Evolutionary conservation across 1,140 invertebrate genomes (phyloP), one percentile per base, ranked within the genome.

Genomic region (Trichoplusia ni): DNA sequence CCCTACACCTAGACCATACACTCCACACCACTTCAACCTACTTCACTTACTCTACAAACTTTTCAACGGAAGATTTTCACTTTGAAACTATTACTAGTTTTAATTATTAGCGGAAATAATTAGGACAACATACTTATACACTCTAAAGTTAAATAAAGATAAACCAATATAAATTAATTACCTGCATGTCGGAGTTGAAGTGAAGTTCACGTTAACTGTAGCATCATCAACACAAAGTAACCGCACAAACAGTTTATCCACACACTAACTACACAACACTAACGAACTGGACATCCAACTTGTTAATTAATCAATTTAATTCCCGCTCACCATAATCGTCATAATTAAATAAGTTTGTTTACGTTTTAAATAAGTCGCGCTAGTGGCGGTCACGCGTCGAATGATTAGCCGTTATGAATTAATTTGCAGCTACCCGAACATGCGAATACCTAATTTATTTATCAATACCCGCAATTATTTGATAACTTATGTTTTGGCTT

Each of bases 41-140:
- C 38, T 68, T 60, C 59, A 71, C 79, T 79, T 68, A 75, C 71
- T 74, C 67, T 73, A 69, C 67, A 69, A 75, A 67, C 63, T 70
- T 70, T 70, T 38, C 33, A 14, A 51, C 37, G 27, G 4, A 31
- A 35, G 27, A 59, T 65, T 65, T 59, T 44, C 63, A 53, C 53
- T 19, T 44, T 21, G 1, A 44, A 11, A 16, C 21, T 19, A 31
- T 31, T 54, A 6, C 6, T 6, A 14, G 7, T 21, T 25, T 8
- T 13, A 42, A 18, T 18, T 38, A 37, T 6, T 37, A 8, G 18
- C 11, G 16, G 47, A 35, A 6, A 7, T 8, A 9, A n/a, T 9
- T 27, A 19, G 11, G 11, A 51, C 13, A 8, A 13, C 4, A 21
- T 35, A 33, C 11, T 13, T 38, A 38, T 38, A n/a, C 29, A 11